A percentile compares a stretch with the other conserved stretches of the same genome.
Evolutionary conservation across 2,113 vertebrate species (phyloP).

Genomic region (Mesitornis unicolor): DNA sequence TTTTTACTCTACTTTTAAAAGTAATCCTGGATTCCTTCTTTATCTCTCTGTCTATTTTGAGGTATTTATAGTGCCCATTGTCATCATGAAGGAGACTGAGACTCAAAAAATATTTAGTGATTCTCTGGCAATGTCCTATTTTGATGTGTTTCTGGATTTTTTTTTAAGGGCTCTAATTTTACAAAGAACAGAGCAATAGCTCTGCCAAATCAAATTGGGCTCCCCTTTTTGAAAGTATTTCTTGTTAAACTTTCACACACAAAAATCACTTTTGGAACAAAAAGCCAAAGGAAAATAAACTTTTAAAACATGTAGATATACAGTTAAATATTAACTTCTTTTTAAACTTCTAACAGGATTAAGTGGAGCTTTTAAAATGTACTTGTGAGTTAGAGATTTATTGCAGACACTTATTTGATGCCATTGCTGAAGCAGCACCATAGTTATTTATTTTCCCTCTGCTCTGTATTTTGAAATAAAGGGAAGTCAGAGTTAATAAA

Average conservation of each 20-base stretch:
- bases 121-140: background rate
- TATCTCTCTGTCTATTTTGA: background rate
- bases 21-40: background rate
- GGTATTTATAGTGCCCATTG: background rate
- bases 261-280: background rate
- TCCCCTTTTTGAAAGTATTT: background rate
- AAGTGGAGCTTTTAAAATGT: conserved; percentile 10
- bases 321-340: conserved; percentile 31
- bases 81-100: background rate
- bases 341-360: background rate
- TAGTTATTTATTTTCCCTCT: background rate
- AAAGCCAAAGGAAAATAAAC: background rate
- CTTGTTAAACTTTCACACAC: background rate
- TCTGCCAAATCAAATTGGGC: background rate
- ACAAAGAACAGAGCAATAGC: background rate
- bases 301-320: background rate
- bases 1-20: background rate
- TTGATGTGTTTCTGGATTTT: background rate
- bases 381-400: background rate
- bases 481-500: background rate
- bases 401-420: background rate
- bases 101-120: background rate
- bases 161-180: background rate
- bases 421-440: background rate
- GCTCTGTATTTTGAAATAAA: background rate